phyloP scores from a whole-genome alignment of 2,888 invertebrate genomes.

The Ichneumoninae sp. region DNA sequence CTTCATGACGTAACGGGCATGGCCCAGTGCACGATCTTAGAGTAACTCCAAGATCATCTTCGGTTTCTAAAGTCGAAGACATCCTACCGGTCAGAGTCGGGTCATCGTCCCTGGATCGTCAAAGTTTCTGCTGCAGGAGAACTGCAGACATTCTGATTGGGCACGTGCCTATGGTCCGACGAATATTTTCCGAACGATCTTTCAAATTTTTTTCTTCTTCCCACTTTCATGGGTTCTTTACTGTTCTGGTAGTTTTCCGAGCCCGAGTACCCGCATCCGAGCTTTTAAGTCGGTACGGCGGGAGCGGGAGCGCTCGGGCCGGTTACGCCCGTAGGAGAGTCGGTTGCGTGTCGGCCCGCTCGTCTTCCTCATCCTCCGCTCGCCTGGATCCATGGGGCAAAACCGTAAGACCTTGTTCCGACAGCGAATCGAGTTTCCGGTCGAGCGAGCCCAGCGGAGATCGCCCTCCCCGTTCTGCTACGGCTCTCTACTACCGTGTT shows the following conservation, averaged over 20 bases:
- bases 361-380: constrained; percentile 56
- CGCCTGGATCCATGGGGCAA: constrained; percentile 53
- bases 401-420: constrained; percentile 71
- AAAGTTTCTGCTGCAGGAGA: background rate
- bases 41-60: background rate
- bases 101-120: background rate
- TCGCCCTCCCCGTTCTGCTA: constrained; percentile 55
- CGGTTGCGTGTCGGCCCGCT: constrained; percentile 61
- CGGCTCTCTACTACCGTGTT: constrained; percentile 7
- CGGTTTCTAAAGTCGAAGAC: background rate
- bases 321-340: constrained; percentile 40
- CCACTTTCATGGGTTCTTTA: constrained; percentile 27
- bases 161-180: background rate
- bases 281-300: constrained; percentile 57
- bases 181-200: background rate
- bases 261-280: constrained; percentile 57
- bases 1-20: background rate
- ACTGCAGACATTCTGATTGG: background rate
- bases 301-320: background rate
- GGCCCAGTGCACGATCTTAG: background rate
- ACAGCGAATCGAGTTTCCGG: constrained; percentile 74
- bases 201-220: background rate
- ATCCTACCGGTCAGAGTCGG: background rate
- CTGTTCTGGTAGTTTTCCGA: constrained; percentile 49
- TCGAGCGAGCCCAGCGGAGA: constrained; percentile 69